Evolutionary conservation across 2,888 invertebrate species (phyloP).

Genomic region (Auanema freiburgensis): DNA sequence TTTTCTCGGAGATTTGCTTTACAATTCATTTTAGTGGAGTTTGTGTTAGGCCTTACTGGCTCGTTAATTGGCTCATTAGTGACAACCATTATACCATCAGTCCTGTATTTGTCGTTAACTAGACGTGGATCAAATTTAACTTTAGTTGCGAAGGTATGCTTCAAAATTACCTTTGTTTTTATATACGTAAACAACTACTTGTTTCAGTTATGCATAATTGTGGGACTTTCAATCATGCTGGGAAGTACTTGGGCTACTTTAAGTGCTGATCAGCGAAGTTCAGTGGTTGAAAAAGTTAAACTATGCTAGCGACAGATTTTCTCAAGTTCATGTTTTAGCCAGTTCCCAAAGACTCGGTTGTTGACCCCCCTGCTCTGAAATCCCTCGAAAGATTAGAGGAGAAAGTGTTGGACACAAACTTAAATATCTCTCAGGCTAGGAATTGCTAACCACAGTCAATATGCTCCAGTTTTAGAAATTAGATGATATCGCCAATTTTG

Average conservation of each 20-base stretch:
- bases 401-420: slow-evolving; percentile 46
- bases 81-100: slow-evolving; percentile 87
- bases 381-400: slow-evolving; percentile 47
- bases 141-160: slow-evolving; percentile 12
- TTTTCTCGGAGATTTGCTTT: neutral
- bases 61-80: slow-evolving; percentile 92
- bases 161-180: neutral
- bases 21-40: slow-evolving; percentile 70
- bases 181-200: no score
- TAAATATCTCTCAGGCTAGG: slow-evolving; percentile 47
- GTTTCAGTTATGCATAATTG: slow-evolving; percentile 74
- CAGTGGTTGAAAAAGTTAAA: slow-evolving; percentile 40
- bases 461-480: slow-evolving; percentile 30
- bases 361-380: slow-evolving; percentile 36
- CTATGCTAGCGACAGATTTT: neutral
- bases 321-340: slow-evolving; percentile 6
- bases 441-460: neutral
- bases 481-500: slow-evolving; percentile 43
- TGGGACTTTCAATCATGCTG: slow-evolving; percentile 85
- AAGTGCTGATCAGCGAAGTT: slow-evolving; percentile 36
- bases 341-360: slow-evolving; percentile 29
- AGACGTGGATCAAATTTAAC: slow-evolving; percentile 8
- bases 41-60: slow-evolving; percentile 89
- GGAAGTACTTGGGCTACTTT: slow-evolving; percentile 86
- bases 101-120: slow-evolving; percentile 71